A percentile compares a stretch with the other conserved stretches of the same genome.
Conservation (phyloP, 2,113 vertebrate genomes). For the Clarias magur region DNA sequence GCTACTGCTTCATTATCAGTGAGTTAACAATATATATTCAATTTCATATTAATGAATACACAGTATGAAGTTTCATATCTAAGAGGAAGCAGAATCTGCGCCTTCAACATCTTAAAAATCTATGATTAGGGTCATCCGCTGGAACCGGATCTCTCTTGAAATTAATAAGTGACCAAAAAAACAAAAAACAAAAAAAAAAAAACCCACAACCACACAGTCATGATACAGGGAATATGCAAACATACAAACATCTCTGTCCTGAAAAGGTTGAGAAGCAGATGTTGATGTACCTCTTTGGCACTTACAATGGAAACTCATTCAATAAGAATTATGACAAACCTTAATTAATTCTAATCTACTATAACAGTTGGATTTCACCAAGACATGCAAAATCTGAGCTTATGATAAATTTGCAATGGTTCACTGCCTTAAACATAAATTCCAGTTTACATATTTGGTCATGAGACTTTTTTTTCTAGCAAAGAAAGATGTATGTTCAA, state of each 20-base stretch:
- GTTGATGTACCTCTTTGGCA: not conserved
- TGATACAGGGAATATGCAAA: not conserved
- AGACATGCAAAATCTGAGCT: not conserved
- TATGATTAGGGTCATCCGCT: not conserved
- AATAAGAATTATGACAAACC: not conserved
- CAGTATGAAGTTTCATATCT: not conserved
- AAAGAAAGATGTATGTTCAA: not conserved
- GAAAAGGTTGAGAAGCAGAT: not conserved
- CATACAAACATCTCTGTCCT: not conserved
- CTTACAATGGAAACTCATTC: not conserved
- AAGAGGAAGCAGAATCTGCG: not conserved
- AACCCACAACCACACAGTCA: not conserved
- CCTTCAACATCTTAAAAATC: not conserved
- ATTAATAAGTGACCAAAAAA: not conserved
- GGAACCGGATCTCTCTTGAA: not conserved
- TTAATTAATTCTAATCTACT: not conserved
- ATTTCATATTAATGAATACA: not conserved
- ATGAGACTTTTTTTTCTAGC: not conserved
- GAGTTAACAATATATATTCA: not conserved
- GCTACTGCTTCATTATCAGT: not conserved
- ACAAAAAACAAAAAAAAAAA: not conserved
- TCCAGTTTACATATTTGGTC: slow-evolving; percentile 2
- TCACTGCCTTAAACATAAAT: not conserved
- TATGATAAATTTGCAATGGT: not conserved
- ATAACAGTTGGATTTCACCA: not conserved